Conservation (phyloP, 30 jellyfish, hydroid and myxozoan genomes). For the Aurelia coerulea region DNA sequence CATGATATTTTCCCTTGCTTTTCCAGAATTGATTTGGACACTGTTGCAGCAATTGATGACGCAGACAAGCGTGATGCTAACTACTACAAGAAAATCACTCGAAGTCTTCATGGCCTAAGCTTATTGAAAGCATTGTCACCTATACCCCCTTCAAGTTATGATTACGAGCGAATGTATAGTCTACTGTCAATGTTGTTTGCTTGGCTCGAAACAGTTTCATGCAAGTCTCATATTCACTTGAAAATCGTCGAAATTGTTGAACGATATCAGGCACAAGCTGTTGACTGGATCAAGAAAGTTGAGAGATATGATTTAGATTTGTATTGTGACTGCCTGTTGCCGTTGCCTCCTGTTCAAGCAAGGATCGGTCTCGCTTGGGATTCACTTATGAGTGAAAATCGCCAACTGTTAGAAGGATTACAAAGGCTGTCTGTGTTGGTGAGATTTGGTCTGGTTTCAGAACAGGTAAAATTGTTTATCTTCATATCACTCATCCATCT, state of each 20-base stretch:
- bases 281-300: constrained; percentile 76
- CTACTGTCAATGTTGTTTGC: constrained; percentile 86
- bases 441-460: constrained; percentile 71
- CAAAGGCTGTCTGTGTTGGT: constrained; percentile 73
- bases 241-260: constrained; percentile 57
- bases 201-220: constrained; percentile 89
- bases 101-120: constrained; percentile 90
- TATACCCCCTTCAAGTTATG: constrained; percentile 81
- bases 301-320: constrained; percentile 68
- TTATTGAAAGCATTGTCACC: constrained; percentile 77
- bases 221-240: constrained; percentile 54
- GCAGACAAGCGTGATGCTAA: constrained; percentile 35
- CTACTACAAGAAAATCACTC: constrained; percentile 60
- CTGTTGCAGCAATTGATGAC: constrained; percentile 9
- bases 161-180: constrained; percentile 83
- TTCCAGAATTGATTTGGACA: constrained; percentile 63
- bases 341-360: constrained; percentile 90
- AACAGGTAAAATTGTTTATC: constrained; percentile 31
- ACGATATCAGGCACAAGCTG: constrained; percentile 79
- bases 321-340: constrained; percentile 86
- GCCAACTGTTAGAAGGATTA: constrained; percentile 82
- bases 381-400: constrained; percentile 78
- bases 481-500: not conserved
- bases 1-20: too few species aligned
- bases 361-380: constrained; percentile 96